A percentile compares a stretch with the other conserved stretches of the same genome.
Conservation (phyloP, 2,797 vertebrate species). For the Acipenser transmontanus region DNA sequence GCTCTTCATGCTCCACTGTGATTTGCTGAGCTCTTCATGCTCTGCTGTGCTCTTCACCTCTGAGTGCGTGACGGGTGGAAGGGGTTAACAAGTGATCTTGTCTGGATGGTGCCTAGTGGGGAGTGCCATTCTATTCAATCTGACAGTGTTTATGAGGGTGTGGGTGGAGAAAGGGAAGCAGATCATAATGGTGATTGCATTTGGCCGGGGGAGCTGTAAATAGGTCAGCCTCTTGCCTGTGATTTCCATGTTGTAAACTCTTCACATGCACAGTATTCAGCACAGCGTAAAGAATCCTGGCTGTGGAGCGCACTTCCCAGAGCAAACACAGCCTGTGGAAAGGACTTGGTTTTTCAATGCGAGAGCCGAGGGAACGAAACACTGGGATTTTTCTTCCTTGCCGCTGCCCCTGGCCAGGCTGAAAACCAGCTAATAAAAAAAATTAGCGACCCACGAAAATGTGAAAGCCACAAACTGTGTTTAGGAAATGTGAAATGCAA, state of each 20-base stretch:
- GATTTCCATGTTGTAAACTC: neutral
- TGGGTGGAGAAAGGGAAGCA: constrained; percentile 1
- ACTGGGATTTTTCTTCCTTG: neutral
- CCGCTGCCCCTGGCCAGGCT: neutral
- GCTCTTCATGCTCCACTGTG: too few relatives aligned
- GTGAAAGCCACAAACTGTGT: too few relatives aligned
- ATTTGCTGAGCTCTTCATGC: too few relatives aligned
- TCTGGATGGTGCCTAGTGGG: too few relatives aligned
- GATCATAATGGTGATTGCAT: neutral
- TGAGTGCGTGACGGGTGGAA: too few relatives aligned
- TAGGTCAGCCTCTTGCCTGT: neutral
- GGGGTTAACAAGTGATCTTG: too few relatives aligned
- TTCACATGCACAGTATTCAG: neutral
- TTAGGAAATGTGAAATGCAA: too few relatives aligned
- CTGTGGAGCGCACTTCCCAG: constrained; percentile 21
- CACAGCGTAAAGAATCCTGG: neutral
- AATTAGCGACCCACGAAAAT: too few relatives aligned
- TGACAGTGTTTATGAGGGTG: neutral
- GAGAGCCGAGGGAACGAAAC: constrained; percentile 31
- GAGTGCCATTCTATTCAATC: too few relatives aligned
- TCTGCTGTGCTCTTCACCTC: too few relatives aligned
- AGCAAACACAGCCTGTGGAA: constrained; percentile 25
- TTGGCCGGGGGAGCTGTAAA: neutral
- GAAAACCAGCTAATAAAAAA: too few relatives aligned
- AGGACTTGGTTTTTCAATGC: constrained; percentile 17